These are phyloP conservation scores for Varecia variegata DNA, from an alignment of 2,797 vertebrate genomes.

Conservation along the genomic window DNA sequence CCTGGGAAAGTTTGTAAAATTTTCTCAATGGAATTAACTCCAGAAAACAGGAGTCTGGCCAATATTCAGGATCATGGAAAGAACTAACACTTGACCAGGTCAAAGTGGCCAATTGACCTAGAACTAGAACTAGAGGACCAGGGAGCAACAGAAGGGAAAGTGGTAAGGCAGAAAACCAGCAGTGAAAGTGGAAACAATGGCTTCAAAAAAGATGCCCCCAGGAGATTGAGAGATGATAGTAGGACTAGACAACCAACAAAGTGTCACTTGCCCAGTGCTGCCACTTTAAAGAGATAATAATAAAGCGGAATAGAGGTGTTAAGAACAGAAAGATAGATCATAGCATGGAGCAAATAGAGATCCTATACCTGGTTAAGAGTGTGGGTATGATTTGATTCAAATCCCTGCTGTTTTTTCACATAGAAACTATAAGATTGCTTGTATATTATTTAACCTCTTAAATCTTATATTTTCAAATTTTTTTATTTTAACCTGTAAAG, in stretches of 20 bases:
- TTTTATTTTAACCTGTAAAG: background rate
- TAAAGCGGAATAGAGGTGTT: background rate
- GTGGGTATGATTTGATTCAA: background rate
- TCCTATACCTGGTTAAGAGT: background rate
- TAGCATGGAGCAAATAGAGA: background rate
- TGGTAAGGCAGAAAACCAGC: background rate
- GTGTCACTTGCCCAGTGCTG: no score
- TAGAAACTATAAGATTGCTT: background rate
- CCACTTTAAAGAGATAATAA: background rate
- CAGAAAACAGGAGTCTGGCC: background rate
- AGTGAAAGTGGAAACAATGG: background rate
- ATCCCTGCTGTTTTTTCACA: background rate
- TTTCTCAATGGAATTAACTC: background rate
- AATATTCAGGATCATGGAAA: background rate
- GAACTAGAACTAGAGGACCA: background rate
- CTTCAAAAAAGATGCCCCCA: background rate
- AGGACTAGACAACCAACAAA: background rate
- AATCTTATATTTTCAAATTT: background rate
- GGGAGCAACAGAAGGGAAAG: background rate
- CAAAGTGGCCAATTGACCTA: background rate
- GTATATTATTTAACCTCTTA: background rate
- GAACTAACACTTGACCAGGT: background rate
- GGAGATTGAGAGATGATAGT: background rate
- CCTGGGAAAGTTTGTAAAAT: background rate
- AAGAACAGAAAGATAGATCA: background rate